Base-by-base conservation (phyloP, 1,140 invertebrate genomes). In the Watersipora subatra region DNA sequence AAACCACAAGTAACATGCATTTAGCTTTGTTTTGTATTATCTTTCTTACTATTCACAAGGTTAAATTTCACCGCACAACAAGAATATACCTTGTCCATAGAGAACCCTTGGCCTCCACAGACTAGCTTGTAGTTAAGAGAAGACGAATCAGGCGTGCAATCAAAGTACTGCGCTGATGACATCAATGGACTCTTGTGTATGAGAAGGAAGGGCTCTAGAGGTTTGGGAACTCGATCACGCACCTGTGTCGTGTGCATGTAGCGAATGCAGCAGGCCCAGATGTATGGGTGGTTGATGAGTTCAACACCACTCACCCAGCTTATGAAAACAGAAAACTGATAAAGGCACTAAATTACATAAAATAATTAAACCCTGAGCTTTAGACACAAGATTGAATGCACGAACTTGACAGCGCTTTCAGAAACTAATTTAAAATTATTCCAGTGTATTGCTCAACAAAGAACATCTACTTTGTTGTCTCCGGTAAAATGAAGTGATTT, bases 251-350 rank as follows among this genome's bases (percentile, higher is more conserved):
- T 76, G 65, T 72, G 68, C 24, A 77, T 68, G 66, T 75, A 78
- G 46, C 77, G 64, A 2, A 77, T 65, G 70, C 76, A 78, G 25
- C 70, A 65, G 1, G 73, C 71, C 77, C 77, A 78, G 2, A 78
- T 73, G 68, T 73, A 77, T 3, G 76, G 74, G 65, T 76, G 73
- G 28, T 76, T 72, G 1, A 77, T 69, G 68, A 70, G 68, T 0
- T 70, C 30, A 1, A 76, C 70, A 59, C 77, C 77, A 68, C 73
- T 78, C 15, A 78, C 69, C 77, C 77, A 78, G 15, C 77, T 78
- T 26, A 67, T 26, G 1, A 27, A 64, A 3, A 64, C 17, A 17
- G 46, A 55, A 17, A 22, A 55, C 46, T 22, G 46, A 17, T 17
- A 17, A 22, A 55, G 46, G 17, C 17, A 22, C 17, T 55, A 22